Base-by-base conservation (phyloP, 2,113 vertebrate genomes). In the Mixornis gularis region DNA sequence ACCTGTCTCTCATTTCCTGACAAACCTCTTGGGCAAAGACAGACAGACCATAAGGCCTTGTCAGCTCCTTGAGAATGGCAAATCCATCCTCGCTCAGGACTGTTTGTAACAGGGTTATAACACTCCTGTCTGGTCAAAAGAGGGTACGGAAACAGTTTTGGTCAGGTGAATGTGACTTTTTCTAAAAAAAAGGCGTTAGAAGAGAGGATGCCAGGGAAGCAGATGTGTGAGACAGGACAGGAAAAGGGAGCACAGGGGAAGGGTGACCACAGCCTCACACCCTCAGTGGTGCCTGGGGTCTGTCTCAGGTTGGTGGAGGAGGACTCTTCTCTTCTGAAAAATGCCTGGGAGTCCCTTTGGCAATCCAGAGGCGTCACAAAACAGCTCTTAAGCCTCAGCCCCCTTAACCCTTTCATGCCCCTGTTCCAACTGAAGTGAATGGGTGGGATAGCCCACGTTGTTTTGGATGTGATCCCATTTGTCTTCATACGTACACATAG, bases 221-320 rank as follows among this genome's bases (percentile, higher is more conserved):
- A 65, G 12, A 14, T 10, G 4, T 13, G 5, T 32, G 13, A 76
- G 34, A 40, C 0, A 17, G 24, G n/a, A 21, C 29, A 83, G 72
- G 25, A 59, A 30, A 15, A 56, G 41, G 24, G 91, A 49, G 44
- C 20, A 17, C 29, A 62, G 13, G 10, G 32, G 12, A 66, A 76
- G 29, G 21, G 36, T 10, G 30, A 32, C 10, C 0, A 0, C 32
- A 77, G 38, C 20, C 25, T 49, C 55, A 16, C 10, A 3, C 29
- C 16, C 34, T 7, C 19, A 4, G 3, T 3, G 12, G 21, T 13
- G 5, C 20, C 30, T 49, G 20, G 25, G 8, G 6, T 66, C 53
- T 44, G 1, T 10, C 38, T 72, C 3, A 0, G 24, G 17, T 7
- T 36, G 17, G 15, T n/a, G 27, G 44, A 62, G 7, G 3, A 68